Percentiles rank a stretch among this genome's conserved stretches.
Evolutionary conservation across 2,797 vertebrate genomes (phyloP).

Genomic region (Leptoclinus maculatus): DNA sequence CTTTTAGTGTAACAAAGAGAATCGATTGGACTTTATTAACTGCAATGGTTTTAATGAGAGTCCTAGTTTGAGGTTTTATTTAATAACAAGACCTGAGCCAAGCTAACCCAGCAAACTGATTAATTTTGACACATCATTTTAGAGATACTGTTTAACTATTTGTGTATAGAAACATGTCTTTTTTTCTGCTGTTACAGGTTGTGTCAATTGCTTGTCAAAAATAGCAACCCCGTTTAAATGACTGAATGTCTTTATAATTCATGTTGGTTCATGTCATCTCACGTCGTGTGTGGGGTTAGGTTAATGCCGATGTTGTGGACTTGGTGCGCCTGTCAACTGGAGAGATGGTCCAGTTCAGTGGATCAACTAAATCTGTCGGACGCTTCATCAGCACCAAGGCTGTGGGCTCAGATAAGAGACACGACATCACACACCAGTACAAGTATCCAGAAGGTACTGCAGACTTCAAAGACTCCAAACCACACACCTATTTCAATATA

Average conservation of each 20-base stretch:
- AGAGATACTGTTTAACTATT: neutral
- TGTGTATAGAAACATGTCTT: neutral
- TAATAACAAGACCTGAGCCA: neutral
- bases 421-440: constrained; percentile 93
- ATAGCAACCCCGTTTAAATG: neutral
- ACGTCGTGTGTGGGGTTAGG: constrained; percentile 39
- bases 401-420: constrained; percentile 84
- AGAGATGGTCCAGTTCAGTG: constrained; percentile 65
- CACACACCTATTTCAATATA: neutral
- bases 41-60: neutral
- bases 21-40: neutral
- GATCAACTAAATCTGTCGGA: constrained; percentile 81
- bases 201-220: neutral
- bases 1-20: neutral
- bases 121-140: neutral
- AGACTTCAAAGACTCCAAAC: neutral
- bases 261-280: neutral
- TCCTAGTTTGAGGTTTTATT: neutral
- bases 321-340: constrained; percentile 78
- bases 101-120: neutral
- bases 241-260: neutral
- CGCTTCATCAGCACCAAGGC: constrained; percentile 91
- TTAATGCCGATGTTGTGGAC: constrained; percentile 89
- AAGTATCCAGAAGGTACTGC: constrained; percentile 90
- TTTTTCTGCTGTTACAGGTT: neutral